Evolutionary conservation across 2,797 vertebrate genomes (phyloP), one percentile per base, ranked within the genome.

Genomic region (Pogoniulus pusillus): DNA sequence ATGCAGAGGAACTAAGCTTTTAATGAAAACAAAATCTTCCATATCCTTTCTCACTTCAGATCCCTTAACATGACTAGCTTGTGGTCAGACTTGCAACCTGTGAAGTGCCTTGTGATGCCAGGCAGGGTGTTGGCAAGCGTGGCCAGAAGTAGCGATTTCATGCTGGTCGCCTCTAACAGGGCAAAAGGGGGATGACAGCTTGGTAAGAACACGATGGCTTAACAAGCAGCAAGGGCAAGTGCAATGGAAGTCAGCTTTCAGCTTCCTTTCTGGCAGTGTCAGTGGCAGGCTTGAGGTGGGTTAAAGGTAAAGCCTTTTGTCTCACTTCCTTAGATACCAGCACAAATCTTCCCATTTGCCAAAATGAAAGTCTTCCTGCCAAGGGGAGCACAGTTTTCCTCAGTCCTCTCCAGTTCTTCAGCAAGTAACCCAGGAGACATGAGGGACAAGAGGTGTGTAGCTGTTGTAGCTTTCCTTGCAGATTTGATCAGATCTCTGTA

Each of bases 361-460:
- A 83, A 78, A 82, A 34, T 15, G 1, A 49, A 55, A 47, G 23
- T 41, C 26, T 54, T 81, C 26, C 24, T 60, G 23, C 6, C 63
- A 20, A 68, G 49, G 22, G 85, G 58, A 51, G 6, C 18, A 2
- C 12, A 16, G 4, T 78, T 81, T 85, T 81, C 24, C 27, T 37
- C 34, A 14, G 51, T 37, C 74, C 43, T 86, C 4, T 27, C 5
- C 12, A n/a, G 27, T 39, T 82, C 43, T 68, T 4, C 65, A 49
- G 60, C 0, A 1, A n/a, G 2, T 5, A 9, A 65, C 41, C 30
- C 16, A 39, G 49, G 62, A 27, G 7, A 8, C 3, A 1, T 12
- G n/a, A 58, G 35, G 11, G 7, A 4, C 16, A 14, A 53, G 26
- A 90, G 41, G 41, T 41, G 16, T 41, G 16, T 41, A 41, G 11